Evolutionary conservation across 2,888 invertebrate genomes (phyloP).

Genomic region (Periphyllus acericola): DNA sequence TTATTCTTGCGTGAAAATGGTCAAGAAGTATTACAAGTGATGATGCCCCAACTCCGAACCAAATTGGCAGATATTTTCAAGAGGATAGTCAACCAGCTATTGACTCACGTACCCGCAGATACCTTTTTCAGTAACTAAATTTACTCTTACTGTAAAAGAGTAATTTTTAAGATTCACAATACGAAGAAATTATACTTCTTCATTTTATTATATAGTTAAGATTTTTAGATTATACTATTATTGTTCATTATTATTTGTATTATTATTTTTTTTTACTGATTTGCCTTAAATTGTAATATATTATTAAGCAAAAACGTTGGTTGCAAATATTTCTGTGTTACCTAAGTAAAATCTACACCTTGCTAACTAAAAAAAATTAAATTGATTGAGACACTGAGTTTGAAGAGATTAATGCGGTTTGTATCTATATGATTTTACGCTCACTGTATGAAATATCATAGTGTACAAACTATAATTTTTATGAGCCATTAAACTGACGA

Average conservation of each 20-base stretch:
- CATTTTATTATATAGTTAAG: slow-evolving; percentile 21
- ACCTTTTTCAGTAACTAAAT: slow-evolving; percentile 69
- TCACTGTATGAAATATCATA: no score
- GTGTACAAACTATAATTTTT: no score
- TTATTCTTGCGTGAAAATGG: slow-evolving; percentile 78
- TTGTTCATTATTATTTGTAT: slow-evolving; percentile 44
- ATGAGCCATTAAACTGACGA: no score
- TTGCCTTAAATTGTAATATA: slow-evolving; percentile 46
- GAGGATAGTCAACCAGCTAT: slow-evolving; percentile 74
- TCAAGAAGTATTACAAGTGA: slow-evolving; percentile 75
- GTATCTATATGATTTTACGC: no score
- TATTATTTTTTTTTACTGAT: slow-evolving; percentile 51
- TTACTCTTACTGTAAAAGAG: not conserved
- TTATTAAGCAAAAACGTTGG: not conserved
- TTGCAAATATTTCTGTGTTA: no score
- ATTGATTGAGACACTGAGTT: no score
- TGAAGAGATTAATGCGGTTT: no score
- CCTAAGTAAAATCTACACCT: no score
- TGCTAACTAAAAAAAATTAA: no score
- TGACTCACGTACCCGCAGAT: slow-evolving; percentile 74
- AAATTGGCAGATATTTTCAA: slow-evolving; percentile 75
- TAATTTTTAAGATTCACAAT: not conserved
- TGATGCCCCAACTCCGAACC: slow-evolving; percentile 76
- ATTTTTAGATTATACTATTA: slow-evolving; percentile 24
- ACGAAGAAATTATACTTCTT: not conserved